Conservation (phyloP, 2,888 invertebrate genomes). For the Protula sp. region DNA sequence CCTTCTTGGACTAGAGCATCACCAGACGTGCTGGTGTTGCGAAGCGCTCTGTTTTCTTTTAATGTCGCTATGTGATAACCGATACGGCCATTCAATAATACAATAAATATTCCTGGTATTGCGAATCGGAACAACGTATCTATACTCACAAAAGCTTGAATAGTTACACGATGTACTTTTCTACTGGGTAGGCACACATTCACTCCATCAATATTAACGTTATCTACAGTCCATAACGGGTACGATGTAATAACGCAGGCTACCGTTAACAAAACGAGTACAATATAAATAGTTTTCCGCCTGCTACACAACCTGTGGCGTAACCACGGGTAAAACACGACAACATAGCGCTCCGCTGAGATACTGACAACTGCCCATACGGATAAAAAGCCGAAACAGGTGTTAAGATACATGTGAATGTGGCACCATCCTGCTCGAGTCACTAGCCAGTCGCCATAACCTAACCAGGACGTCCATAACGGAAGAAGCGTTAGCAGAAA, state of each 20-base stretch:
- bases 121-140: neutral
- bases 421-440: neutral
- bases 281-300: neutral
- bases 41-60: too few relatives aligned
- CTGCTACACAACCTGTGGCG: neutral
- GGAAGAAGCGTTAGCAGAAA: neutral
- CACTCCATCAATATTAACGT: neutral
- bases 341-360: neutral
- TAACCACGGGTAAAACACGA: neutral
- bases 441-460: neutral
- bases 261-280: neutral
- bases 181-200: neutral
- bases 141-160: neutral
- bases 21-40: too few relatives aligned
- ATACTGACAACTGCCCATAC: neutral
- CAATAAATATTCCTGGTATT: neutral
- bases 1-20: too few relatives aligned
- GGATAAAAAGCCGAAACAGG: neutral
- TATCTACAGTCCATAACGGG: neutral
- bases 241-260: neutral
- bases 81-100: neutral
- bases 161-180: neutral
- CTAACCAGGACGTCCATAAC: neutral
- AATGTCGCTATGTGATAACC: neutral
- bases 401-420: neutral